Percentiles rank a stretch among this genome's conserved stretches.
Evolutionary conservation across 2,888 invertebrate genomes (phyloP).

Genomic region (Agrochola lychnidis): DNA sequence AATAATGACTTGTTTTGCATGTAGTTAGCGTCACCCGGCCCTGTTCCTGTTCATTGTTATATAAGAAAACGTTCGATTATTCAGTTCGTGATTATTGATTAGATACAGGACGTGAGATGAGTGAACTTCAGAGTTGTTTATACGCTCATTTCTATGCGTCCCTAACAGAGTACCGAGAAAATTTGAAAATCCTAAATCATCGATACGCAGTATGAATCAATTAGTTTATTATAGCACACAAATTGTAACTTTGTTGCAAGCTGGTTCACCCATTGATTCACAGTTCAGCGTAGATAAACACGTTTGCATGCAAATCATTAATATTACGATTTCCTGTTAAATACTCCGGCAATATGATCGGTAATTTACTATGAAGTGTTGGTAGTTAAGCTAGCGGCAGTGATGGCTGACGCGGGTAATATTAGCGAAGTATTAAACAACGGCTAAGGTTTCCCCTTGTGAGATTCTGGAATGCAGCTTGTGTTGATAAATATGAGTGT

Average conservation of each 20-base stretch:
- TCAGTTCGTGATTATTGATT: constrained; percentile 71
- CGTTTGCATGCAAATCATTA: constrained; percentile 56
- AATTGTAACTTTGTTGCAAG: constrained; percentile 44
- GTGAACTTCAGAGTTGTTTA: constrained; percentile 51
- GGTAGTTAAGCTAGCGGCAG: constrained; percentile 52
- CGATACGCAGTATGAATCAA: constrained; percentile 24
- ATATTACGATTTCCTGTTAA: constrained; percentile 68
- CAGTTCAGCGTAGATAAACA: constrained; percentile 40
- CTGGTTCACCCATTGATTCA: constrained; percentile 31
- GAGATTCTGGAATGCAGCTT: constrained; percentile 56
- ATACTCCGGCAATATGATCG: constrained; percentile 62
- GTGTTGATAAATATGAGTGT: constrained; percentile 58
- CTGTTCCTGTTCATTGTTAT: constrained; percentile 69
- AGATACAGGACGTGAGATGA: constrained; percentile 62
- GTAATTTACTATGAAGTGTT: constrained; percentile 60
- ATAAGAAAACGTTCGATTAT: constrained; percentile 64
- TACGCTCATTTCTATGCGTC: constrained; percentile 53
- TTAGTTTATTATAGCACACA: constrained; percentile 41
- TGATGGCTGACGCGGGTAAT: constrained; percentile 65
- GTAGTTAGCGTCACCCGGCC: constrained; percentile 60
- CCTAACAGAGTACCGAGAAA: constrained; percentile 32
- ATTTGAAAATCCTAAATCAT: constrained; percentile 41
- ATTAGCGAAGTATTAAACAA: constrained; percentile 66
- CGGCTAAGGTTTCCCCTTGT: constrained; percentile 65
- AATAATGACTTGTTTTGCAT: constrained; percentile 68